phyloP scores from a whole-genome alignment of 1,140 invertebrate species.

The Diploscapter pachys region DNA sequence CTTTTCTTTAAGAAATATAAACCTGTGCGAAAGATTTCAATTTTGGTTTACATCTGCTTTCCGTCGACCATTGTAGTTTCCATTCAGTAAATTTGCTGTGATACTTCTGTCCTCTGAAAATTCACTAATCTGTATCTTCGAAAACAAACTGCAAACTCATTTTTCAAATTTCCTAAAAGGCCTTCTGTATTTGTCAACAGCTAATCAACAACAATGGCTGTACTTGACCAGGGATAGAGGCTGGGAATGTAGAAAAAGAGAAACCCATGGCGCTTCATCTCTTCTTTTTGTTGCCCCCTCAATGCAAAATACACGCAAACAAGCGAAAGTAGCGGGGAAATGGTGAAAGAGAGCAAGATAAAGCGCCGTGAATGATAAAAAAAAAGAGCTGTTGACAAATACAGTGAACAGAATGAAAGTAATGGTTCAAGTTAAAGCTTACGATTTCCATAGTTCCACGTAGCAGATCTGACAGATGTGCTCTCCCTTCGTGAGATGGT shows the following conservation, averaged over 20 bases:
- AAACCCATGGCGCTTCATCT: no score
- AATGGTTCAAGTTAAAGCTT: constrained; percentile 19
- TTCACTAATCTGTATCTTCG: constrained; percentile 9
- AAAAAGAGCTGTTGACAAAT: neutral
- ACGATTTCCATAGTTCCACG: constrained; percentile 44
- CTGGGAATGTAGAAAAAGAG: no score
- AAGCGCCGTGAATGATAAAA: neutral
- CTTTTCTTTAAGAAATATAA: neutral
- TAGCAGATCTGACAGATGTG: constrained; percentile 48
- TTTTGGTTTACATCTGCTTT: constrained; percentile 44
- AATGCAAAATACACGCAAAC: neutral
- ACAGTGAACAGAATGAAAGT: neutral
- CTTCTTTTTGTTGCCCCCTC: neutral
- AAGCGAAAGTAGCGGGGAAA: neutral
- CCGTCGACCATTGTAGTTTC: constrained; percentile 43
- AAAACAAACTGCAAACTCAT: constrained; percentile 1
- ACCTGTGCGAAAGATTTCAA: constrained; percentile 47
- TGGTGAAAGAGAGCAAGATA: neutral
- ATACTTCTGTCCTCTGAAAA: constrained; percentile 37
- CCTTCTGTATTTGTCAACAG: no score
- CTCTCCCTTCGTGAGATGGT: constrained; percentile 46
- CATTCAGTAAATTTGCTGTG: constrained; percentile 40
- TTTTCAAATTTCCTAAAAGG: neutral
- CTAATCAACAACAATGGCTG: no score
- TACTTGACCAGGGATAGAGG: no score